Conservation (phyloP, 2,113 vertebrate species). For the Mesocricetus auratus region DNA sequence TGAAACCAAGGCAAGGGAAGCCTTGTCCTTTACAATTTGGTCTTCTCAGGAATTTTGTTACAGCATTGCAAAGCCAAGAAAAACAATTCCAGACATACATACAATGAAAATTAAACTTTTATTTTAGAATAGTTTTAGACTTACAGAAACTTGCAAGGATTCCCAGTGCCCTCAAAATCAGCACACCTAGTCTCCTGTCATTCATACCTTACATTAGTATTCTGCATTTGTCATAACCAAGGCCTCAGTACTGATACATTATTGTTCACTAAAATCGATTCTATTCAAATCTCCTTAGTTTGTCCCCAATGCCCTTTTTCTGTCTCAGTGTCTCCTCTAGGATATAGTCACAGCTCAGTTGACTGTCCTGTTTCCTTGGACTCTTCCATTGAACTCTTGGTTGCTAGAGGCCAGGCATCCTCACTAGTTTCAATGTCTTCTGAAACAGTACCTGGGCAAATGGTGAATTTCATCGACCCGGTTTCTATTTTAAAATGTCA, state of each 20-base stretch:
- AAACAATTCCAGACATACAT: neutral
- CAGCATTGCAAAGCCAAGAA: neutral
- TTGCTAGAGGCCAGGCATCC: conserved; percentile 23
- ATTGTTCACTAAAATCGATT: neutral
- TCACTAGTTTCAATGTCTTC: conserved; percentile 13
- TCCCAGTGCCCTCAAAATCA: neutral
- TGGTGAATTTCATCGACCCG: conserved; percentile 3
- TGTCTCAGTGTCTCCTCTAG: neutral
- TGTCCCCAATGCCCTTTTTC: neutral
- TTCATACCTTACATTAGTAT: neutral
- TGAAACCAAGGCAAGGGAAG: conserved; percentile 7
- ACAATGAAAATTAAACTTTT: neutral
- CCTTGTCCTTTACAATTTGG: neutral
- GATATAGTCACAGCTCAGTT: neutral
- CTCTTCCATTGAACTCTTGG: neutral
- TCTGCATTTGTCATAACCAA: neutral
- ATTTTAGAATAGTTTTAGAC: conserved; percentile 15
- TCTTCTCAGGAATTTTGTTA: neutral
- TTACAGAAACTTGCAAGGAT: neutral
- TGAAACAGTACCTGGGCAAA: conserved; percentile 26
- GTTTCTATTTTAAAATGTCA: conserved; percentile 68
- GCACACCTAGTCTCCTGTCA: neutral
- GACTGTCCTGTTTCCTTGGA: neutral
- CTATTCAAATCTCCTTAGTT: neutral
- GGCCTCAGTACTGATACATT: neutral